These are phyloP conservation scores for Mus pahari DNA, from an alignment of 2,113 vertebrate genomes.

Conservation along the genomic window DNA sequence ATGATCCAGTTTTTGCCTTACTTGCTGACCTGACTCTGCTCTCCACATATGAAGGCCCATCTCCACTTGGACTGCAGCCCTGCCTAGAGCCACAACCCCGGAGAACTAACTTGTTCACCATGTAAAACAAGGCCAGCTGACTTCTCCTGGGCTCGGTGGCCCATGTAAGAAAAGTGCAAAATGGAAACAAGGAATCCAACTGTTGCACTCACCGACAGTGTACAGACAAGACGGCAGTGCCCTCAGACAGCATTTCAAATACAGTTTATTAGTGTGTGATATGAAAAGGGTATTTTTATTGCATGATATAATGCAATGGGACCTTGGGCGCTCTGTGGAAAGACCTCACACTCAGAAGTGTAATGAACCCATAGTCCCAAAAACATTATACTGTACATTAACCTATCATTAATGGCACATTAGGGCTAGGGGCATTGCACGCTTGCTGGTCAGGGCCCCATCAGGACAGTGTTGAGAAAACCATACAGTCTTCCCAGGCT, in stretches of 20 bases:
- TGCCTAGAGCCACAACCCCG: neutral
- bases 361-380: conserved; percentile 90
- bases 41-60: neutral
- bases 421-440: conserved; percentile 90
- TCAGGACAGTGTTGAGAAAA: conserved; percentile 87
- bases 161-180: conserved; percentile 64
- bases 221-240: conserved; percentile 73
- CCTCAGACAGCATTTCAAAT: conserved; percentile 88
- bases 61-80: neutral
- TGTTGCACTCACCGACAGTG: conserved; percentile 81
- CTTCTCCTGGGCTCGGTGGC: conserved; percentile 55
- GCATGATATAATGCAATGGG: conserved; percentile 91
- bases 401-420: conserved; percentile 91
- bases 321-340: conserved; percentile 89
- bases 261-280: conserved; percentile 92
- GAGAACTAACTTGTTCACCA: neutral
- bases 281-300: conserved; percentile 90
- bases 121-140: neutral
- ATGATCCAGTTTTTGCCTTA: neutral
- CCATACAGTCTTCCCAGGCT: conserved; percentile 83
- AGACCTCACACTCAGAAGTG: conserved; percentile 90
- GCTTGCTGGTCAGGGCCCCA: conserved; percentile 89
- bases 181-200: conserved; percentile 81
- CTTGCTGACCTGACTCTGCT: neutral
- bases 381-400: conserved; percentile 91